Evolutionary conservation across 2,797 vertebrate species (phyloP), one percentile per base, ranked within the genome.

Genomic region (Antrozous pallidus): DNA sequence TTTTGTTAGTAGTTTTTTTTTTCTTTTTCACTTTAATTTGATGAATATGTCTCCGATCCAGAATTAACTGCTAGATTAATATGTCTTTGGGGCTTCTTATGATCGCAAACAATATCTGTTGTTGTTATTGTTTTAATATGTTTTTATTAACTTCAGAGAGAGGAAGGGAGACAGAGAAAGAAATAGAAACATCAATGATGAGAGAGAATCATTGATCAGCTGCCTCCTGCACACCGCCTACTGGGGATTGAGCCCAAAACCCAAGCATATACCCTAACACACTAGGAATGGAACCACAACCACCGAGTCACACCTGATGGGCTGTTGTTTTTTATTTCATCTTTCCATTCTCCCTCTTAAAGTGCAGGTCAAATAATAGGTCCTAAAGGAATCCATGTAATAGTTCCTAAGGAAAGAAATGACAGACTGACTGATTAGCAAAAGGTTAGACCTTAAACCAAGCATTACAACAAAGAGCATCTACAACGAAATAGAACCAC

Each of bases 1-100:
- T 97, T 94, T 79, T 84, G n/a, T 78, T 87, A 86, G 70, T 56
- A 75, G 51, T 56, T 73, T 65, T 74, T 95, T 77, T 93, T 79
- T 74, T 78, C 58, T 95, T 77, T 94, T 74, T 67, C 54, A 61
- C 45, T 78, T 94, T 89, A 87, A 91, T 94, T 94, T 94, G 69
- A 67, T 94, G 69, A 81, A 0, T 89, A 4, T 81, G 86, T 77
- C 69, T 42, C 20, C 5, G 4, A 84, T 61, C 8, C 36, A 65
- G 42, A 85, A 85, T 70, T 75, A 96, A 92, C 70, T 95, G 65
- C 75, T 88, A 47, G 22, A 65, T 45, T 78, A 70, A 56, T 75
- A 31, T 67, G 18, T 80, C 40, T 79, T 91, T 75, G 14, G 42
- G 78, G 73, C 16, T 79, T 49, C 40, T 92, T 77, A 78, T 20